A percentile compares a stretch with the other conserved stretches of the same genome.
Conservation (phyloP, 1,140 invertebrate genomes). For the Orius insidiosus region DNA sequence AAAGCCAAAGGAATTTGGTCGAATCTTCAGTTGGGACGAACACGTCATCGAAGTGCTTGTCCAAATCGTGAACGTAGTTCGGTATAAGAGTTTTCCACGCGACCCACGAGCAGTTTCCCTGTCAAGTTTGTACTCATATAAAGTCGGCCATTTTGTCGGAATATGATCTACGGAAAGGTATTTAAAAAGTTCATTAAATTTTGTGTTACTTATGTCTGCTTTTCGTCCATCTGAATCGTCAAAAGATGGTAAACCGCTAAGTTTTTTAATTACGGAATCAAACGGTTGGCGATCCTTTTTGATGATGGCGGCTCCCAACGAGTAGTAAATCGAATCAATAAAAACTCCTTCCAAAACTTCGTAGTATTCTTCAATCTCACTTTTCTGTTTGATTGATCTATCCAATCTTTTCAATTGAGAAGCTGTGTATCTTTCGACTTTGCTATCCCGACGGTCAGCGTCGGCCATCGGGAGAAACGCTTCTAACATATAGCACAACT, state of each 20-base stretch:
- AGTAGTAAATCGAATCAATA: slow-evolving; percentile 62
- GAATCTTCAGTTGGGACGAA: slow-evolving; percentile 81
- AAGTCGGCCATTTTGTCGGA: slow-evolving; percentile 26
- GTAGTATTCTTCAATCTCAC: slow-evolving; percentile 2
- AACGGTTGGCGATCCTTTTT: slow-evolving; percentile 49
- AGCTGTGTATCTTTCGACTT: slow-evolving; percentile 21
- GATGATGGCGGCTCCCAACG: slow-evolving; percentile 58
- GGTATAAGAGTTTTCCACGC: slow-evolving; percentile 66
- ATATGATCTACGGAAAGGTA: too few species aligned
- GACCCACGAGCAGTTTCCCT: slow-evolving; percentile 46
- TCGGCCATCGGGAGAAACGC: slow-evolving; percentile 30
- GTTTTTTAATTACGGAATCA: slow-evolving; percentile 28
- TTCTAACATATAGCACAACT: slow-evolving; percentile 67
- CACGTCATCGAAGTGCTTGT: slow-evolving; percentile 61
- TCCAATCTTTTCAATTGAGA: too few species aligned
- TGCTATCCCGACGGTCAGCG: slow-evolving; percentile 18
- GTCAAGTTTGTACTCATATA: slow-evolving; percentile 72
- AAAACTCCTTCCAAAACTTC: slow-evolving; percentile 47
- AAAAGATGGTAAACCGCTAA: too few species aligned
- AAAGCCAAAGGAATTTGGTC: slow-evolving; percentile 54
- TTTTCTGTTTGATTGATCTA: slow-evolving; percentile 18
- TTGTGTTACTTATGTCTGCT: too few species aligned
- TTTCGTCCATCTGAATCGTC: too few species aligned
- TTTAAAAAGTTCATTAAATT: too few species aligned
- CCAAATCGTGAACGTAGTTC: slow-evolving; percentile 50